These are phyloP conservation scores for Phylloscopus whistleri DNA, from an alignment of 2,113 vertebrate species.

Conservation along the genomic window DNA sequence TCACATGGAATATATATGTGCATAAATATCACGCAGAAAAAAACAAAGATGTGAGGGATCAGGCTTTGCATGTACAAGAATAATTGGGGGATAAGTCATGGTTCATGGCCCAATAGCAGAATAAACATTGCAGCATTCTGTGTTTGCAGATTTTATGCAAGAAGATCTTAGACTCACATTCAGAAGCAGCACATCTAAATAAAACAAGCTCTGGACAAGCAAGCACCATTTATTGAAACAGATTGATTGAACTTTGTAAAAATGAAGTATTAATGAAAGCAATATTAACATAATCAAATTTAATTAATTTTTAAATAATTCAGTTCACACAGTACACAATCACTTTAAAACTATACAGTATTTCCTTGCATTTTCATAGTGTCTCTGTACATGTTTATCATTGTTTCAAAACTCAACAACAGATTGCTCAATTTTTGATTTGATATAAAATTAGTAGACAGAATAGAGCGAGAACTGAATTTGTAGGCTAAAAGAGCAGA, in stretches of 20 bases:
- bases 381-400: not conserved
- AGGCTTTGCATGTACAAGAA: not conserved
- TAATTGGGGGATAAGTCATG: slow-evolving; percentile 1
- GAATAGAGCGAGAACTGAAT: not conserved
- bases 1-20: not conserved
- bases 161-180: not conserved
- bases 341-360: not conserved
- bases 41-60: not conserved
- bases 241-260: not conserved
- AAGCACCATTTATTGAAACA: not conserved
- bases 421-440: not conserved
- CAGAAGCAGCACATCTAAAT: not conserved
- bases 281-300: not conserved
- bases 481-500: slow-evolving; percentile 18
- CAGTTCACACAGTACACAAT: not conserved
- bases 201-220: not conserved
- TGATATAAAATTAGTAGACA: not conserved
- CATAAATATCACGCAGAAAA: not conserved
- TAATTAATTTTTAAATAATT: not conserved
- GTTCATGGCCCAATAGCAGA: not conserved
- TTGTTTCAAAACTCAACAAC: not conserved
- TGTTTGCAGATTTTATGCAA: not conserved
- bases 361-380: not conserved
- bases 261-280: not conserved
- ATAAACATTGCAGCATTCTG: not conserved